Conservation (phyloP, 1,140 invertebrate species). For the Oedothorax gibbosus region DNA sequence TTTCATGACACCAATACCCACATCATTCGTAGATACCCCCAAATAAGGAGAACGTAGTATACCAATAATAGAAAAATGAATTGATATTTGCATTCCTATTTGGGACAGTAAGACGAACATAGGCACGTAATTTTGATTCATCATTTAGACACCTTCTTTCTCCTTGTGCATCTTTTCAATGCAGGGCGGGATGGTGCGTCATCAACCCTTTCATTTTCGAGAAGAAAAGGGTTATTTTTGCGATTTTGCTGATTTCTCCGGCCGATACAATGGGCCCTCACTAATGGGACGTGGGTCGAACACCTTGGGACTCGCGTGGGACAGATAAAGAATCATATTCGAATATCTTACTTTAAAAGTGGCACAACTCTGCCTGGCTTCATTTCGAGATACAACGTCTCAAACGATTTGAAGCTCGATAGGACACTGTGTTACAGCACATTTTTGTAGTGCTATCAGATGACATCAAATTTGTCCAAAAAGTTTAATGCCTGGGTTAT, state of each 20-base stretch:
- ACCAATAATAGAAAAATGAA: neutral
- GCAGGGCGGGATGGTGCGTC: slow-evolving; percentile 3
- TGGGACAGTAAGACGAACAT: slow-evolving; percentile 7
- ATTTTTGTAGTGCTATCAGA: too few species aligned
- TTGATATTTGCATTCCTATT: slow-evolving; percentile 22
- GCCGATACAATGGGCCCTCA: neutral
- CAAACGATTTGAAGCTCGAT: too few species aligned
- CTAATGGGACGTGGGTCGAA: slow-evolving; percentile 10
- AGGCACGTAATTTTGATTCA: slow-evolving; percentile 6
- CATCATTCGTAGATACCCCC: too few species aligned
- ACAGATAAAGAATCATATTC: slow-evolving; percentile 4
- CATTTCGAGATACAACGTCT: too few species aligned
- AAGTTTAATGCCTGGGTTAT: too few species aligned
- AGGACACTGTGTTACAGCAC: too few species aligned
- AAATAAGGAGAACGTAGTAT: neutral
- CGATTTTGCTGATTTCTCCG: slow-evolving; percentile 24
- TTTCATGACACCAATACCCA: too few species aligned
- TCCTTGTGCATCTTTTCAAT: slow-evolving; percentile 18
- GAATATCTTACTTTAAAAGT: too few species aligned
- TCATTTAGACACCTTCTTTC: neutral
- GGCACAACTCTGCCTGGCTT: too few species aligned
- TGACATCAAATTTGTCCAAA: too few species aligned
- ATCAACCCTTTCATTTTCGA: slow-evolving; percentile 24
- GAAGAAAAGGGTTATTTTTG: slow-evolving; percentile 20
- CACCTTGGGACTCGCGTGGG: slow-evolving; percentile 3